A percentile compares a stretch with the other conserved stretches of the same genome.
Conservation (phyloP, 2,113 vertebrate genomes). For the Nothobranchius kuhntae region DNA sequence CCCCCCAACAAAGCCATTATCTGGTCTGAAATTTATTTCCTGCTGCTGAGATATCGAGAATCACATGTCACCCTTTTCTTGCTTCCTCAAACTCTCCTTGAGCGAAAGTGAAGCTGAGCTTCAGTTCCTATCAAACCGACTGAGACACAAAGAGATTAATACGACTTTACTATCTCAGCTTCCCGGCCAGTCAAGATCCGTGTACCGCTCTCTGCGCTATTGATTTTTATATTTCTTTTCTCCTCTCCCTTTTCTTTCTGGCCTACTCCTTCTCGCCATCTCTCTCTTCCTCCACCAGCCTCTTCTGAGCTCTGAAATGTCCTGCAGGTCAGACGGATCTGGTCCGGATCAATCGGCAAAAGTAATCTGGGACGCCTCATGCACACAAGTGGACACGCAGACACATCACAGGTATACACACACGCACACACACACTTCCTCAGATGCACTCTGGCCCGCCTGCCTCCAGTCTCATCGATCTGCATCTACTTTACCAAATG, state of each 20-base stretch:
- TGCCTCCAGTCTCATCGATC: slow-evolving; percentile 81
- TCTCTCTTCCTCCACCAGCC: slow-evolving; percentile 63
- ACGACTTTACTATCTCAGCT: slow-evolving; percentile 73
- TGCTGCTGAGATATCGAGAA: background rate
- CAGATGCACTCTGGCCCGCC: slow-evolving; percentile 68
- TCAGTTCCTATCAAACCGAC: slow-evolving; percentile 63
- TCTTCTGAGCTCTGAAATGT: slow-evolving; percentile 63
- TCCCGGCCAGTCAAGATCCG: slow-evolving; percentile 65
- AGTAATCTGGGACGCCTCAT: slow-evolving; percentile 76
- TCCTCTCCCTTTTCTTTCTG: slow-evolving; percentile 55
- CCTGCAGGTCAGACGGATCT: slow-evolving; percentile 78
- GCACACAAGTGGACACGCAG: slow-evolving; percentile 42
- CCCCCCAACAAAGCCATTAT: background rate
- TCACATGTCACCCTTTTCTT: background rate
- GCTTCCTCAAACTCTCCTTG: slow-evolving; percentile 8
- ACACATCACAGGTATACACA: slow-evolving; percentile 25
- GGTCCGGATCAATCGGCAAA: slow-evolving; percentile 78
- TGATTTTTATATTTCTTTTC: slow-evolving; percentile 77
- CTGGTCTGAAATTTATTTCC: background rate
- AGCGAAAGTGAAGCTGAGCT: slow-evolving; percentile 46
- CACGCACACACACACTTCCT: slow-evolving; percentile 34
- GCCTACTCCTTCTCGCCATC: slow-evolving; percentile 41
- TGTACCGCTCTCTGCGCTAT: slow-evolving; percentile 62
- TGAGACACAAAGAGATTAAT: slow-evolving; percentile 71
- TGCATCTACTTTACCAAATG: slow-evolving; percentile 83